Percentiles rank a stretch among this genome's conserved stretches.
Conservation (phyloP, 92 coral and sea anemone species). For the Phenganax marumi region DNA sequence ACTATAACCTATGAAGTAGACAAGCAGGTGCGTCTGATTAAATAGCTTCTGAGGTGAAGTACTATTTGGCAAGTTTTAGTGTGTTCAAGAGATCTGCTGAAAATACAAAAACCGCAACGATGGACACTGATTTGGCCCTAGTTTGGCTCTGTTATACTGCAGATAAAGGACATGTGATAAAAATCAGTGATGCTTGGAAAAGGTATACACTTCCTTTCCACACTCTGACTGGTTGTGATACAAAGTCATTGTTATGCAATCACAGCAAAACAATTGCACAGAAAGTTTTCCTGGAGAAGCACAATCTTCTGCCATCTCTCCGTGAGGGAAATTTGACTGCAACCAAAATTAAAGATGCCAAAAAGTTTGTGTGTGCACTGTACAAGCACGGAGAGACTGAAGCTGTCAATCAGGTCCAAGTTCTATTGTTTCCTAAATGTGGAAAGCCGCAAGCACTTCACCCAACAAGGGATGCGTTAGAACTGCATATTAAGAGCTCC, state of each 20-base stretch:
- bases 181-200: conserved; percentile 60
- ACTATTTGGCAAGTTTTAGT: conserved; percentile 47
- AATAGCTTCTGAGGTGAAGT: conserved; percentile 55
- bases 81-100: conserved; percentile 45
- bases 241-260: conserved; percentile 34
- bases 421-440: conserved; percentile 24
- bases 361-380: conserved; percentile 46
- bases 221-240: conserved; percentile 47
- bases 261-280: conserved; percentile 42
- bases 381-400: conserved; percentile 41
- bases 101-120: conserved; percentile 17
- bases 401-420: conserved; percentile 42
- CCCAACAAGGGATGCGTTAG: conserved; percentile 31
- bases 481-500: conserved; percentile 36
- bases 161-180: conserved; percentile 52
- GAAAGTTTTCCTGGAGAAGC: conserved; percentile 38
- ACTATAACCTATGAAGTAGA: conserved; percentile 45
- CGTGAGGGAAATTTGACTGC: conserved; percentile 38
- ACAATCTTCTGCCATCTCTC: conserved; percentile 28
- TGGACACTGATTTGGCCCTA: conserved; percentile 54
- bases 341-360: conserved; percentile 9
- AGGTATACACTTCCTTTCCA: conserved; percentile 51
- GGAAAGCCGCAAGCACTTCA: conserved; percentile 16
- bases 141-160: conserved; percentile 65
- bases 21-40: conserved; percentile 58